Percentiles rank a stretch among this genome's conserved stretches.
phyloP scores from a whole-genome alignment of 2,113 vertebrate genomes.

The Psilopogon haemacephalus region DNA sequence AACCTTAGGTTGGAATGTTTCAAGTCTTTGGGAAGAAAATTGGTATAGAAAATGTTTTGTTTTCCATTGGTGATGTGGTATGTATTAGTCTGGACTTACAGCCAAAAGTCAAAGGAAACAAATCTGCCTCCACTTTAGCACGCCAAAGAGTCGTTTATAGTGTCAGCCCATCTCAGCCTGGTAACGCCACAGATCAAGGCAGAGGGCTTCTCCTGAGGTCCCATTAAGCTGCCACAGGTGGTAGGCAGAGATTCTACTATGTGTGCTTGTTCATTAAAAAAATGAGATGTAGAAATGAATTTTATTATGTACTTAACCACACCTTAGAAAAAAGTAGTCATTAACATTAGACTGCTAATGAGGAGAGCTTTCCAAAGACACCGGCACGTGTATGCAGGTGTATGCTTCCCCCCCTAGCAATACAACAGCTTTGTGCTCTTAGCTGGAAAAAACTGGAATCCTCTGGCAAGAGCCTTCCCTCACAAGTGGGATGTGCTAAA shows the following conservation, averaged over 20 bases:
- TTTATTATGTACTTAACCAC: not conserved
- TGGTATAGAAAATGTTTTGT: not conserved
- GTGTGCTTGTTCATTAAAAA: not conserved
- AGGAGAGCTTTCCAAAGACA: not conserved
- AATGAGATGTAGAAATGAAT: not conserved
- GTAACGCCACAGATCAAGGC: not conserved
- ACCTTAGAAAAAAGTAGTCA: not conserved
- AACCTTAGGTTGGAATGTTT: not conserved
- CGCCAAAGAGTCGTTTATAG: not conserved
- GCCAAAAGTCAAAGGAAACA: not conserved
- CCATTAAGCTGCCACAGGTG: not conserved
- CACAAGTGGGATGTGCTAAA: not conserved
- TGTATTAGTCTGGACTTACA: not conserved
- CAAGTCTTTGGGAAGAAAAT: not conserved
- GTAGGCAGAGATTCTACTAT: not conserved
- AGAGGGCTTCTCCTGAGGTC: conserved; percentile 6
- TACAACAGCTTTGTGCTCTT: not conserved
- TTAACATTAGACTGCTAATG: not conserved
- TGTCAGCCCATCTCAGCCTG: not conserved
- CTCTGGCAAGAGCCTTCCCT: not conserved
- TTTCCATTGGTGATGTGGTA: not conserved
- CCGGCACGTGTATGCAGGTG: not conserved
- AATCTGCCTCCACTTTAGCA: not conserved
- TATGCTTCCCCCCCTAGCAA: not conserved
- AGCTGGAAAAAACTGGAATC: not conserved